Evolutionary conservation across 2,888 invertebrate species (phyloP).

Genomic region (Scelioninae gen. 2): DNA sequence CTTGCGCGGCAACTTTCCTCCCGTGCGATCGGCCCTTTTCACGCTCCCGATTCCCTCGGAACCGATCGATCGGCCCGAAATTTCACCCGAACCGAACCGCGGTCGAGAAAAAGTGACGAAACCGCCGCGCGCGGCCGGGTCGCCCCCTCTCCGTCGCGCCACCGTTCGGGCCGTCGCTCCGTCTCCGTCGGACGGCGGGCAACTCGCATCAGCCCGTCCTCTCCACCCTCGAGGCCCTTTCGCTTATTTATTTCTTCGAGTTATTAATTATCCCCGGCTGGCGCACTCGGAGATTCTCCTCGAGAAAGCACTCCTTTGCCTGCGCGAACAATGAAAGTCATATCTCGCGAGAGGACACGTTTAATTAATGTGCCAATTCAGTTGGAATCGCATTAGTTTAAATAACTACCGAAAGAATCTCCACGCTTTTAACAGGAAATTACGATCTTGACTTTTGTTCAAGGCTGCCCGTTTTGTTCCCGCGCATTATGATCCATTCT

Average conservation of each 20-base stretch:
- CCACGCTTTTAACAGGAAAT: constrained; percentile 52
- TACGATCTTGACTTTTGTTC: constrained; percentile 43
- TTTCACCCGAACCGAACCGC: constrained; percentile 41
- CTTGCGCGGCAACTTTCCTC: constrained; percentile 42
- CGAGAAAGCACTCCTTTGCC: constrained; percentile 33
- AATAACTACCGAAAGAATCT: constrained; percentile 57
- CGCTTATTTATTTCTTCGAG: constrained; percentile 57
- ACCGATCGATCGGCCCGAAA: constrained; percentile 34
- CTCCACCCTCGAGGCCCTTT: constrained; percentile 50
- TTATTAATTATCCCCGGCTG: constrained; percentile 58
- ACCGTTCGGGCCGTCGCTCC: constrained; percentile 5
- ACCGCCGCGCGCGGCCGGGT: too few relatives aligned
- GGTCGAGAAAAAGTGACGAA: constrained; percentile 18
- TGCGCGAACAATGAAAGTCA: constrained; percentile 57
- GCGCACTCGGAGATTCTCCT: constrained; percentile 49
- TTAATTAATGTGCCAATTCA: constrained; percentile 59
- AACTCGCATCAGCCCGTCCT: constrained; percentile 50
- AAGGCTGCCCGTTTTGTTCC: constrained; percentile 32
- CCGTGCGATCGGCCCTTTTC: constrained; percentile 30
- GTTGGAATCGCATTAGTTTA: constrained; percentile 56
- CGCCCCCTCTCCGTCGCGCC: constrained; percentile 7
- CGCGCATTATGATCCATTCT: constrained; percentile 38
- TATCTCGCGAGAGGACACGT: constrained; percentile 55
- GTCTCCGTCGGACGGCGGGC: constrained; percentile 16
- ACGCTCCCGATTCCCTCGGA: constrained; percentile 31